phyloP scores from a whole-genome alignment of 2,797 vertebrate species.

The Perodicticus potto region DNA sequence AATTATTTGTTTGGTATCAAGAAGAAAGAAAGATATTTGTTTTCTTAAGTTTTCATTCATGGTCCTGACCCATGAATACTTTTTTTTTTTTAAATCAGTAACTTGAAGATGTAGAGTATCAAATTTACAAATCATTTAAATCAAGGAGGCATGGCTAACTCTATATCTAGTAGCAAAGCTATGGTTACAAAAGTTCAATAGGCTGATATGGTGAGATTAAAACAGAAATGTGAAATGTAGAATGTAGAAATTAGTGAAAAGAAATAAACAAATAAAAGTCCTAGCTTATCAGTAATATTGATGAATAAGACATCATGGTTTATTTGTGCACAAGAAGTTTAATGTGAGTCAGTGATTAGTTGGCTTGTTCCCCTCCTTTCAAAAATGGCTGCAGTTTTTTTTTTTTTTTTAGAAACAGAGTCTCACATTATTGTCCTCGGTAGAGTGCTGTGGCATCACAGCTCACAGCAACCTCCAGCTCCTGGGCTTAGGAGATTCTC shows the following conservation, averaged over 20 bases:
- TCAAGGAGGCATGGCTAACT: neutral
- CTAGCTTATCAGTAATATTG: neutral
- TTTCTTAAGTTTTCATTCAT: conserved; percentile 15
- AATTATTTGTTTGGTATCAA: neutral
- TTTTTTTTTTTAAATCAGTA: neutral
- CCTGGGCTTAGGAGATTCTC: no score
- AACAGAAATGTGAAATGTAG: neutral
- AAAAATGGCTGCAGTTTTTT: neutral
- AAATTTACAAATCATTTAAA: neutral
- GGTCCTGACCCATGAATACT: neutral
- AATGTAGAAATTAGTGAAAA: neutral
- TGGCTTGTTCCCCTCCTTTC: neutral
- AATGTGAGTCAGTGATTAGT: neutral
- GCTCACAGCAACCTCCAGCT: no score
- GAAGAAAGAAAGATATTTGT: neutral
- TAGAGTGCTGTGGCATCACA: no score
- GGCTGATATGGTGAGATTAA: conserved; percentile 11
- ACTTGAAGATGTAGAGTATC: neutral
- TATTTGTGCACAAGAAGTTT: neutral
- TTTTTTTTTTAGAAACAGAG: no score
- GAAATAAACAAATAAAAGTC: neutral
- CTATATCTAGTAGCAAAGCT: neutral
- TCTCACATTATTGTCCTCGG: no score
- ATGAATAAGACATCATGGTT: neutral
- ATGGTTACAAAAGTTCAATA: neutral